phyloP scores from a whole-genome alignment of 2,113 vertebrate genomes.

The Antennarius striatus region DNA sequence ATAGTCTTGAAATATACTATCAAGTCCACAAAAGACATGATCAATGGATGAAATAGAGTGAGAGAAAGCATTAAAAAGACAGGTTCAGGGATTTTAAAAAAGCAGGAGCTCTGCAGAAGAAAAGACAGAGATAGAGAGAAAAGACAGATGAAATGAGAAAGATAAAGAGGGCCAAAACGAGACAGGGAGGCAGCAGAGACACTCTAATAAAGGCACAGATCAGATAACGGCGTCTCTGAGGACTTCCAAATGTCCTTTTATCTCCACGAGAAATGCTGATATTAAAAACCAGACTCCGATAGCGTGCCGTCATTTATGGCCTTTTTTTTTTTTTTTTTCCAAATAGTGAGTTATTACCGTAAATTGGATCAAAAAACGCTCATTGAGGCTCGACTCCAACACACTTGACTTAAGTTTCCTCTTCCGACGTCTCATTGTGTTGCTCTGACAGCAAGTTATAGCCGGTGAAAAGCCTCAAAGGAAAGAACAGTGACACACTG shows the following conservation, averaged over 20 bases:
- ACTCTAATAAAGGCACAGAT: conserved; percentile 73
- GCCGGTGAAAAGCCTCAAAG: conserved; percentile 29
- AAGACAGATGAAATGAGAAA: conserved; percentile 56
- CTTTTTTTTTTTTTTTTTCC: conserved; percentile 22
- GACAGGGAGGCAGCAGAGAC: conserved; percentile 60
- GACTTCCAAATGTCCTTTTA: conserved; percentile 72
- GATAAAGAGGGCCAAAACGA: conserved; percentile 59
- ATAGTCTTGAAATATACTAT: conserved; percentile 29
- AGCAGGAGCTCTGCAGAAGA: conserved; percentile 23
- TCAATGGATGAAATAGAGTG: conserved; percentile 40
- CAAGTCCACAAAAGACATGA: conserved; percentile 36
- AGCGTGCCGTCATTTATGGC: conserved; percentile 42
- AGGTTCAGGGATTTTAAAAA: conserved; percentile 30
- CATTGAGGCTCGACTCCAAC: conserved; percentile 36
- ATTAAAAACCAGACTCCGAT: conserved; percentile 68
- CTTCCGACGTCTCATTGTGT: conserved; percentile 42
- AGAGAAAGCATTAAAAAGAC: conserved; percentile 36
- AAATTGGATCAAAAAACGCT: conserved; percentile 61
- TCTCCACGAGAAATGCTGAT: conserved; percentile 62
- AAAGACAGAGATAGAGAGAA: conserved; percentile 48
- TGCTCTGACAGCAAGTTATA: conserved; percentile 25
- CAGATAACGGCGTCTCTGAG: conserved; percentile 69
- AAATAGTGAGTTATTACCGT: conserved; percentile 56
- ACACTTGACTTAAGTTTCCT: conserved; percentile 54
- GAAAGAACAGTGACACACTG: conserved; percentile 26